Conservation (phyloP, 2,113 vertebrate species). For the Cololabis saira region DNA sequence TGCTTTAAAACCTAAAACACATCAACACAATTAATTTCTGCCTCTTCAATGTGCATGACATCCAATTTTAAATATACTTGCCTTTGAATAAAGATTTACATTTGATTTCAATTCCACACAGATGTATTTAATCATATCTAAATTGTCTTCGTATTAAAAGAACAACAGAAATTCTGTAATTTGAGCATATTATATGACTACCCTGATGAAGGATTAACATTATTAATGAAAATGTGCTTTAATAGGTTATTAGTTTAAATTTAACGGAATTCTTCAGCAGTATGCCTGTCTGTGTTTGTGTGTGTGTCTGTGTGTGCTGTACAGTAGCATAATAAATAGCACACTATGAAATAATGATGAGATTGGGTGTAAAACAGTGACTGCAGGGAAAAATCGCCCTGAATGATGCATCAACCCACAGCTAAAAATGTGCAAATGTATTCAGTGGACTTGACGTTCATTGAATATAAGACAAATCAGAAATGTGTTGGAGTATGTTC, state of each 20-base stretch:
- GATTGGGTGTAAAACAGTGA: conserved; percentile 70
- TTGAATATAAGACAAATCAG: conserved; percentile 60
- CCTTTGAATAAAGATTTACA: too few relatives aligned
- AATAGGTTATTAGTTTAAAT: neutral
- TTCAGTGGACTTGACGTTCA: conserved; percentile 67
- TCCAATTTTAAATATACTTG: too few relatives aligned
- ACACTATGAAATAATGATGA: conserved; percentile 74
- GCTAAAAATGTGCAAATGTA: conserved; percentile 75
- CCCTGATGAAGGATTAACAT: too few relatives aligned
- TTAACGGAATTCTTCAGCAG: neutral
- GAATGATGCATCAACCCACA: conserved; percentile 73
- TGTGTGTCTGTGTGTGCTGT: conserved; percentile 16
- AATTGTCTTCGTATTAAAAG: neutral
- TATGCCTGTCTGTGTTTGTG: neutral
- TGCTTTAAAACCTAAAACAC: too few relatives aligned
- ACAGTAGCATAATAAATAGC: conserved; percentile 72
- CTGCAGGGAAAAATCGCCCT: conserved; percentile 67
- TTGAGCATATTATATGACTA: neutral
- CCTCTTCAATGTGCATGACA: too few relatives aligned
- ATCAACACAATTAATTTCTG: too few relatives aligned
- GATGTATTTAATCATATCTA: neutral
- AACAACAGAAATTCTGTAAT: neutral
- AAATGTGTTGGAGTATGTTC: conserved; percentile 10
- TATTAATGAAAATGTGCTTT: too few relatives aligned
- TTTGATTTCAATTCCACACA: too few relatives aligned